Base-by-base conservation (phyloP, 2,113 vertebrate genomes). In the Triplophysa siluroides region DNA sequence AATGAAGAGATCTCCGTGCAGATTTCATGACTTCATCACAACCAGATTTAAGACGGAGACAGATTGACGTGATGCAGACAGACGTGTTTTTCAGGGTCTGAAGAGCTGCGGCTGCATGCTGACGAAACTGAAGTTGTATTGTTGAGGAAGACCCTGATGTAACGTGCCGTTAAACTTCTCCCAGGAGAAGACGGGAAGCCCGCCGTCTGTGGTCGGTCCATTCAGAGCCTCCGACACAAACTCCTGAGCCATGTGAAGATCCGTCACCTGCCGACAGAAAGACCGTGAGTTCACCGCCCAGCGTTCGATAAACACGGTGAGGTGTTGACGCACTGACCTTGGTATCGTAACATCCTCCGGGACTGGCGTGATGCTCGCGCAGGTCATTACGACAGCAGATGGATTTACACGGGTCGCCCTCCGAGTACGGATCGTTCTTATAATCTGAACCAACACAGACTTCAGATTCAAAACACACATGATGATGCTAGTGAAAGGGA, bases 361-460 rank as follows among this genome's bases (percentile, higher is more conserved):
- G 95, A 26, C 86, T 86, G 5, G 97, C 89, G 0, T 73, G 61
- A 12, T 50, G 66, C 33, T 85, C 41, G 21, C 80, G 91, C 87
- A 98, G 89, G 89, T 98, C 97, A 0, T 91, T 91, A 3, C 97
- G 93, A 80, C 97, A 98, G 85, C 97, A 98, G 88, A 98, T 95
- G 68, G 95, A 94, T 24, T 91, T 95, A 83, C 97, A 98, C 16
- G 97, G 95, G 84, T 98, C 88, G 0, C 86, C 93, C 68, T 91
- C 72, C 0, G 95, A 93, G 33, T 98, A 98, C 0, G 93, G 94
- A 78, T 98, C 97, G 0, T 62, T 88, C 87, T 92, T 91, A 86
- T 96, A 98, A 68, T 97, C 97, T 98, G 87, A 78, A 80, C 56
- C 13, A 26, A 81, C 10, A 63, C 2, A 10, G 67, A 60, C 2